phyloP scores from a whole-genome alignment of 2,888 invertebrate genomes.

The Ornithoptera alexandrae region DNA sequence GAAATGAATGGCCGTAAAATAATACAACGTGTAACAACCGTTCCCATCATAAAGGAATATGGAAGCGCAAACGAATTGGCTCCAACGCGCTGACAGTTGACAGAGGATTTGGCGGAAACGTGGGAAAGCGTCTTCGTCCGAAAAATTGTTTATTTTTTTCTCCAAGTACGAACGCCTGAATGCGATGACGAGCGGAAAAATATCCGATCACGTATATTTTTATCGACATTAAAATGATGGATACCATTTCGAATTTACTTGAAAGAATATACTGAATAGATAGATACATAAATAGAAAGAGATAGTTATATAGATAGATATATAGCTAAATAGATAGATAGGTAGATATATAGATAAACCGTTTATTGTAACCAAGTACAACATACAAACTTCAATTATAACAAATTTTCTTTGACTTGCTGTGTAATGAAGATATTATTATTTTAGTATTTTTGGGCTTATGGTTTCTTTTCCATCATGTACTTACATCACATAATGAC shows the following conservation, averaged over 20 bases:
- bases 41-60: conserved; percentile 35
- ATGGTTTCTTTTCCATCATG: too few relatives aligned
- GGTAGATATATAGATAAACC: too few relatives aligned
- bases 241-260: conserved; percentile 3
- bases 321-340: too few relatives aligned
- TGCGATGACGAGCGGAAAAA: conserved; percentile 29
- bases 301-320: too few relatives aligned
- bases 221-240: conserved; percentile 14
- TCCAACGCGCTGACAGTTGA: conserved; percentile 43
- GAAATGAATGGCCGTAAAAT: conserved; percentile 21
- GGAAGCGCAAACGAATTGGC: conserved; percentile 32
- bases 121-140: conserved; percentile 39
- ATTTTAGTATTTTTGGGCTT: too few relatives aligned
- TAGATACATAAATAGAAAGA: too few relatives aligned
- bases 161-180: conserved; percentile 30
- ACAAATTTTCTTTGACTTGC: too few relatives aligned
- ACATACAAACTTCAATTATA: too few relatives aligned
- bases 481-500: too few relatives aligned
- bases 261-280: background rate
- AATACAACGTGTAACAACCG: conserved; percentile 26
- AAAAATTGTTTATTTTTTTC: conserved; percentile 43
- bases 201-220: conserved; percentile 13
- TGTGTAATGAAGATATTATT: too few relatives aligned
- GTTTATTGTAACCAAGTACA: too few relatives aligned
- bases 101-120: conserved; percentile 44